Conservation (phyloP, 2,888 invertebrate genomes). For the Conus canariensis region DNA sequence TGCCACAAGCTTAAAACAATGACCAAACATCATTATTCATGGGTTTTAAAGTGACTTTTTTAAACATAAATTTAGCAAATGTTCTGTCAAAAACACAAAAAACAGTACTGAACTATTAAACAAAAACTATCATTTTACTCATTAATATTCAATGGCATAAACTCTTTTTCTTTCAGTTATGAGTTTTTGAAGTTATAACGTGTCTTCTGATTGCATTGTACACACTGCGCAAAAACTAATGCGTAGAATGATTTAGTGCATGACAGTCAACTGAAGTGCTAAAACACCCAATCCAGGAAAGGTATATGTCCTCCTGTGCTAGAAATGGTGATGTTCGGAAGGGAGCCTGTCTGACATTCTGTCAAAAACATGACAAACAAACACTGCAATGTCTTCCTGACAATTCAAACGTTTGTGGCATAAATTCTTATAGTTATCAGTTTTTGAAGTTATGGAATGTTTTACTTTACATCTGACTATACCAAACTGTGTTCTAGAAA, state of each 20-base stretch:
- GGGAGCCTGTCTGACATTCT: too few relatives aligned
- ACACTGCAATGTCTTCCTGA: too few relatives aligned
- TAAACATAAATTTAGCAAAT: neutral
- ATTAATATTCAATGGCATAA: neutral
- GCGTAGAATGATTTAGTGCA: neutral
- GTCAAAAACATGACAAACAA: too few relatives aligned
- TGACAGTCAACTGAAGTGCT: neutral
- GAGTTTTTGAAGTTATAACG: neutral
- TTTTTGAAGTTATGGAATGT: too few relatives aligned
- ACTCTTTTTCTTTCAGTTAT: neutral
- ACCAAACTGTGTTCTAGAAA: too few relatives aligned
- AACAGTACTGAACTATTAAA: neutral
- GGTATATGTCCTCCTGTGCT: too few relatives aligned
- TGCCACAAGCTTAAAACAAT: neutral
- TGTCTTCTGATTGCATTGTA: neutral
- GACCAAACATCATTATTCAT: neutral
- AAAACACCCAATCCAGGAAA: neutral
- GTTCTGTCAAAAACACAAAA: neutral
- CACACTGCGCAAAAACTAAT: neutral
- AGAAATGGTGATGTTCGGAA: too few relatives aligned
- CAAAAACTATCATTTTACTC: neutral
- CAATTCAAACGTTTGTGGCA: too few relatives aligned
- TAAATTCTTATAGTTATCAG: too few relatives aligned
- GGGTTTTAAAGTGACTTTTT: neutral
- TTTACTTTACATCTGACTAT: too few relatives aligned